Evolutionary conservation across 2,888 invertebrate genomes (phyloP).

Genomic region (Alitta virens): DNA sequence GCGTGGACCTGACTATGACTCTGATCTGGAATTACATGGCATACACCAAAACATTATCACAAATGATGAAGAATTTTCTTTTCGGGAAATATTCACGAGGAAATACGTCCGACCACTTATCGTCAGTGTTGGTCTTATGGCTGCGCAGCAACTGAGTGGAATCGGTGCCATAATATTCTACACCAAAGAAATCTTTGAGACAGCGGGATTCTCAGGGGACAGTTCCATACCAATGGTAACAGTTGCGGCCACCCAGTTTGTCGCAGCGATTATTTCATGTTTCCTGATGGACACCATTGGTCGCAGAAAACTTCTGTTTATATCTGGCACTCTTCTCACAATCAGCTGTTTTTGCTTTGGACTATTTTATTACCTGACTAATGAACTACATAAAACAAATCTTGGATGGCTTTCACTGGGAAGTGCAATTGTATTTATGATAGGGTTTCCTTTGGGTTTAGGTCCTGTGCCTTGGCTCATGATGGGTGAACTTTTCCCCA

Average conservation of each 20-base stretch:
- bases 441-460: conserved; percentile 6
- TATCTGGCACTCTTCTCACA: background rate
- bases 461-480: conserved; percentile 8
- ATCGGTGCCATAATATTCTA: conserved; percentile 10
- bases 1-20: background rate
- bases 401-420: conserved; percentile 3
- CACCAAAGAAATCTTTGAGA: conserved; percentile 5
- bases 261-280: background rate
- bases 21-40: background rate
- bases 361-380: conserved; percentile 3
- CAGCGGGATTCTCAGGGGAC: conserved; percentile 3
- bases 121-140: conserved; percentile 6
- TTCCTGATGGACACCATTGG: conserved; percentile 3
- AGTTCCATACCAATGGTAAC: conserved; percentile 1
- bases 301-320: background rate
- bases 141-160: conserved; percentile 10
- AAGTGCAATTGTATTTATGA: background rate
- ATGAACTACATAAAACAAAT: background rate
- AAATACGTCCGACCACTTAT: background rate
- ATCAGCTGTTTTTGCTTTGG: background rate
- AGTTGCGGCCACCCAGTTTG: conserved; percentile 4
- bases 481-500: conserved; percentile 9
- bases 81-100: background rate
- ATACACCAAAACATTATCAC: background rate
- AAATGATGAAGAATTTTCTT: background rate